phyloP scores from a whole-genome alignment of 2,113 vertebrate species.

The Callocephalon fimbriatum region DNA sequence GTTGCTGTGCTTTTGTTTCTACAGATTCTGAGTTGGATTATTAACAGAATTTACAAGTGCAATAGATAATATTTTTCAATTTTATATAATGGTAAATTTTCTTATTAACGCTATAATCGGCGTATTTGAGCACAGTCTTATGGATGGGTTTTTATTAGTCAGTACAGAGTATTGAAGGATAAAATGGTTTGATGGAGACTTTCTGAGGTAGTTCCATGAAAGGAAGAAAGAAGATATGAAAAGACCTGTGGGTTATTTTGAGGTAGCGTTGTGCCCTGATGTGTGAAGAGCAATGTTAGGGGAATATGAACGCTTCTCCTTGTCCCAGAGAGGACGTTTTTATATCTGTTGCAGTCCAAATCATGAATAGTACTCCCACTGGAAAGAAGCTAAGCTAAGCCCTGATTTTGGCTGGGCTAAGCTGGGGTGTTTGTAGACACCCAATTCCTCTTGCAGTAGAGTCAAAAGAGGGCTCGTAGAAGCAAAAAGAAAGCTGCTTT shows the following conservation, averaged over 20 bases:
- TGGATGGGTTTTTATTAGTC: not conserved
- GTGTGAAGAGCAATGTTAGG: not conserved
- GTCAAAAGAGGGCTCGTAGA: not conserved
- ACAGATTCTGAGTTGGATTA: not conserved
- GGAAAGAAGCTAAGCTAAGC: not conserved
- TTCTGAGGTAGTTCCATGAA: not conserved
- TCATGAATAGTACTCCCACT: not conserved
- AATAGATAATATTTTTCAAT: not conserved
- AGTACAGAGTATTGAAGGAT: not conserved
- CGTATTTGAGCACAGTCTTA: not conserved
- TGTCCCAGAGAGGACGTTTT: not conserved
- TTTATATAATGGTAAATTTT: not conserved
- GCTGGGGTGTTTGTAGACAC: not conserved
- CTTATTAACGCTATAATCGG: not conserved
- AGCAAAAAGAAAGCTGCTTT: not conserved
- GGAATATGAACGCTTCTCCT: not conserved
- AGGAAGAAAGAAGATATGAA: not conserved
- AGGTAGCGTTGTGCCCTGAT: not conserved
- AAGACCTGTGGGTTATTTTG: accelerated
- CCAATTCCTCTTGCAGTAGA: not conserved
- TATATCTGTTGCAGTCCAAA: not conserved
- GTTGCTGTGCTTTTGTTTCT: not conserved
- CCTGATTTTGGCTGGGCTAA: not conserved
- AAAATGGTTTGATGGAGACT: not conserved
- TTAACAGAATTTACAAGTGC: not conserved